phyloP scores from a whole-genome alignment of 2,113 vertebrate species.

The Smithornis capensis region DNA sequence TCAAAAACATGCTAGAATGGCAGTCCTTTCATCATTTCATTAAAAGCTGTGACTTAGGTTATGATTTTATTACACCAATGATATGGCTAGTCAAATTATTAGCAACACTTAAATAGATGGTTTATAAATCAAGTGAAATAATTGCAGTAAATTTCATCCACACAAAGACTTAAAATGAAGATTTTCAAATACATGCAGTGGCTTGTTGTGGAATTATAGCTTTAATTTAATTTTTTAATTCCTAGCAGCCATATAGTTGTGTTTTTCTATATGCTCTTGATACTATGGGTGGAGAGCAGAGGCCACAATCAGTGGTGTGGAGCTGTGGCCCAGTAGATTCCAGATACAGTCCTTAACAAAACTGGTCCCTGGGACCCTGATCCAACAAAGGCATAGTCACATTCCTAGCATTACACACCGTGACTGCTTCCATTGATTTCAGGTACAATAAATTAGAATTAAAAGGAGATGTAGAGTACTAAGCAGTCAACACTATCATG shows the following conservation, averaged over 20 bases:
- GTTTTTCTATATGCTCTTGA: background rate
- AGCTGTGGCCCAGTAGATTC: background rate
- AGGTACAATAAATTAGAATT: background rate
- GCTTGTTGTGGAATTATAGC: background rate
- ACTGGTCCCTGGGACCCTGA: background rate
- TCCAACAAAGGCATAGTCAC: background rate
- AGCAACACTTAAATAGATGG: background rate
- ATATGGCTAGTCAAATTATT: background rate
- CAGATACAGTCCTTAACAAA: background rate
- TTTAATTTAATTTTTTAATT: background rate
- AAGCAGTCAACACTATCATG: background rate
- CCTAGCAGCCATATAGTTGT: background rate
- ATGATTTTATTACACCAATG: background rate
- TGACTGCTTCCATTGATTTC: background rate
- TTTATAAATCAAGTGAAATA: background rate
- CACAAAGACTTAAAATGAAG: background rate
- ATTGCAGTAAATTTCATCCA: background rate
- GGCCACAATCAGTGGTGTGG: background rate
- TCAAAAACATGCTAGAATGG: background rate
- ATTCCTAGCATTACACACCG: background rate
- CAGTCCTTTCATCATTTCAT: background rate
- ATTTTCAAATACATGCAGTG: background rate
- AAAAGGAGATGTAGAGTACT: background rate
- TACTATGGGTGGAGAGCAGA: background rate
- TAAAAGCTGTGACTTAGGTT: background rate